Evolutionary conservation across 2,888 invertebrate genomes (phyloP).

Genomic region (Synergus umbraculus): DNA sequence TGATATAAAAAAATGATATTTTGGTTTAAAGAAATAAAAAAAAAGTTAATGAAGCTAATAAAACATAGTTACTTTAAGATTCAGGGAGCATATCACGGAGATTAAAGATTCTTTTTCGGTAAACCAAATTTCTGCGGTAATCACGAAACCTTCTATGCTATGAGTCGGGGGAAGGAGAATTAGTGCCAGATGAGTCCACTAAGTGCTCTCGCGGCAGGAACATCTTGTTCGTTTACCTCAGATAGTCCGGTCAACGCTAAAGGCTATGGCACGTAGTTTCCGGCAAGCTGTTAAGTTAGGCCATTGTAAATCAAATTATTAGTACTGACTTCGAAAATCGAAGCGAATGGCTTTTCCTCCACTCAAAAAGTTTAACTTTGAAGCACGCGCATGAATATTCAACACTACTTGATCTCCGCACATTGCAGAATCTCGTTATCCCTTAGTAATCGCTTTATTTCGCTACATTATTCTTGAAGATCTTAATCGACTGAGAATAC

Average conservation of each 20-base stretch:
- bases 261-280: slow-evolving; percentile 20
- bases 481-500: background rate
- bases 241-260: slow-evolving; percentile 24
- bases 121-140: slow-evolving; percentile 33
- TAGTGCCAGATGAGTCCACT: slow-evolving; percentile 39
- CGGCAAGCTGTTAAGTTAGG: slow-evolving; percentile 19
- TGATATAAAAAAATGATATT: background rate
- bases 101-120: slow-evolving; percentile 23
- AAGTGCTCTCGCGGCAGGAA: slow-evolving; percentile 39
- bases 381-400: background rate
- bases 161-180: slow-evolving; percentile 20
- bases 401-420: background rate
- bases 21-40: background rate
- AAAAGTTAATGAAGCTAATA: background rate
- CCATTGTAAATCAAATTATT: slow-evolving; percentile 23
- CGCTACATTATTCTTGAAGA: background rate
- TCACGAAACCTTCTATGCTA: slow-evolving; percentile 3
- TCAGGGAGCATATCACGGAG: background rate
- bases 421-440: background rate
- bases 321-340: slow-evolving; percentile 10
- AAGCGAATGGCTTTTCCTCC: background rate
- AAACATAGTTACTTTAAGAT: background rate
- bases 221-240: slow-evolving; percentile 37
- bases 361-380: background rate
- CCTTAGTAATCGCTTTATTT: background rate